Percentiles rank a stretch among this genome's conserved stretches.
Evolutionary conservation across 2,797 vertebrate species (phyloP).

Genomic region (Gouania willdenowi): DNA sequence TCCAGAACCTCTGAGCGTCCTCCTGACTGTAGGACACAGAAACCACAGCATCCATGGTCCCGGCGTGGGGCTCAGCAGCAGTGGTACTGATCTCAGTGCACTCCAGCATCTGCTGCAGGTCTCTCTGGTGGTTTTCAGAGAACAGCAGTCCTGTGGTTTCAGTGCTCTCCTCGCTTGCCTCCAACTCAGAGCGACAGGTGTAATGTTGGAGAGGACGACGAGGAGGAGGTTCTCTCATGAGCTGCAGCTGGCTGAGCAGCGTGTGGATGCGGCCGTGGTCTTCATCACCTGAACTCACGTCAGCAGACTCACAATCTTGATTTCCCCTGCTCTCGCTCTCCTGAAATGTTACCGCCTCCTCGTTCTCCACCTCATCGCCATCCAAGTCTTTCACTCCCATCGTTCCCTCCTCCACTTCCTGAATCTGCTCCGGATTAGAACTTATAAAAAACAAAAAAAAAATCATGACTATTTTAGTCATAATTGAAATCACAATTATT

Average conservation of each 20-base stretch:
- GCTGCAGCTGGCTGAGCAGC: slow-evolving; percentile 77
- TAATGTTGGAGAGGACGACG: slow-evolving; percentile 6
- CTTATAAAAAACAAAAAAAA: no score
- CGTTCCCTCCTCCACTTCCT: neutral
- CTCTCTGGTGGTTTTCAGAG: slow-evolving; percentile 77
- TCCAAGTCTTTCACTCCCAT: neutral
- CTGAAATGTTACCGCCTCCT: neutral
- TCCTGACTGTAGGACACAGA: slow-evolving; percentile 62
- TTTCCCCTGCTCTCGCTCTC: neutral
- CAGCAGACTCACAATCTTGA: slow-evolving; percentile 3
- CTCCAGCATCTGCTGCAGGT: slow-evolving; percentile 78
- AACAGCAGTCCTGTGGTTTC: slow-evolving; percentile 79
- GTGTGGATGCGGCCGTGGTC: slow-evolving; percentile 76
- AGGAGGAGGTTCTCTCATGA: slow-evolving; percentile 52
- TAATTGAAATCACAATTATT: no score
- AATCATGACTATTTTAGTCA: no score
- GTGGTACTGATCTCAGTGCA: slow-evolving; percentile 57
- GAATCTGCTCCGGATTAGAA: neutral
- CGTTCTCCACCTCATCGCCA: slow-evolving; percentile 6
- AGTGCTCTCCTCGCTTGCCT: slow-evolving; percentile 5
- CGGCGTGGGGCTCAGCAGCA: slow-evolving; percentile 29
- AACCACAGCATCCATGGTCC: slow-evolving; percentile 52
- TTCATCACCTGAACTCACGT: slow-evolving; percentile 48
- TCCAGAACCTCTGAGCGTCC: slow-evolving; percentile 57
- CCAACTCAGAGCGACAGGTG: neutral